Percentiles rank a stretch among this genome's conserved stretches.
These are phyloP conservation scores for Ormyrus nitidulus DNA, from an alignment of 2,888 invertebrate species.

Conservation along the genomic window DNA sequence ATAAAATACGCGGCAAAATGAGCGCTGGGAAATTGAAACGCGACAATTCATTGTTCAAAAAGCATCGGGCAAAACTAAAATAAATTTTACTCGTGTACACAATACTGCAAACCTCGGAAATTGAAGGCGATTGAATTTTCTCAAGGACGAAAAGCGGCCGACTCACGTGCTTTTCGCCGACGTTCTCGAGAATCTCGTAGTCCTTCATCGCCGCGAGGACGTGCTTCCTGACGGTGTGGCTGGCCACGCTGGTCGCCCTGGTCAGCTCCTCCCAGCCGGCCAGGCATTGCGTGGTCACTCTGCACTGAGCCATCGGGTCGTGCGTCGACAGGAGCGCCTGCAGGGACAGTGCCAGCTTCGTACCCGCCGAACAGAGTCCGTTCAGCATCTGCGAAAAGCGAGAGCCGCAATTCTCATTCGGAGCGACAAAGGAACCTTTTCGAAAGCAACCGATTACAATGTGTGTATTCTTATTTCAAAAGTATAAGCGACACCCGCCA, in stretches of 20 bases:
- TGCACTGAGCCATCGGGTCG: constrained; percentile 76
- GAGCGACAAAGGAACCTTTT: too few species aligned
- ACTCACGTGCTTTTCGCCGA: constrained; percentile 63
- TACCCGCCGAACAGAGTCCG: constrained; percentile 80
- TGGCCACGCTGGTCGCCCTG: constrained; percentile 80
- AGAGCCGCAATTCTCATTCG: background rate
- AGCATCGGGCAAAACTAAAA: too few species aligned
- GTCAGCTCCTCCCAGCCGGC: constrained; percentile 82
- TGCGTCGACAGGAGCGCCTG: constrained; percentile 75
- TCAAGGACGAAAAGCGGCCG: too few species aligned
- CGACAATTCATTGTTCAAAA: too few species aligned
- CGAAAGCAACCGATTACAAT: background rate
- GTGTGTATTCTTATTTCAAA: too few species aligned
- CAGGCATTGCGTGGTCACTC: constrained; percentile 77
- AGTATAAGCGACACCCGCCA: background rate
- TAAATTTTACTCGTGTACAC: too few species aligned
- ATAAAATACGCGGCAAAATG: too few species aligned
- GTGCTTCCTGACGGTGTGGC: constrained; percentile 81
- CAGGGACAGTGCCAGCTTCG: constrained; percentile 80
- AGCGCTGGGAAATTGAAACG: too few species aligned
- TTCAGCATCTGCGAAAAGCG: constrained; percentile 77
- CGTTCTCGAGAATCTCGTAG: constrained; percentile 69
- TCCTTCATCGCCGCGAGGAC: constrained; percentile 78
- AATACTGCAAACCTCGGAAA: too few species aligned
- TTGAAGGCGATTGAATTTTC: too few species aligned